Conservation (phyloP, 1,140 invertebrate genomes). For the Ostrea edulis region DNA sequence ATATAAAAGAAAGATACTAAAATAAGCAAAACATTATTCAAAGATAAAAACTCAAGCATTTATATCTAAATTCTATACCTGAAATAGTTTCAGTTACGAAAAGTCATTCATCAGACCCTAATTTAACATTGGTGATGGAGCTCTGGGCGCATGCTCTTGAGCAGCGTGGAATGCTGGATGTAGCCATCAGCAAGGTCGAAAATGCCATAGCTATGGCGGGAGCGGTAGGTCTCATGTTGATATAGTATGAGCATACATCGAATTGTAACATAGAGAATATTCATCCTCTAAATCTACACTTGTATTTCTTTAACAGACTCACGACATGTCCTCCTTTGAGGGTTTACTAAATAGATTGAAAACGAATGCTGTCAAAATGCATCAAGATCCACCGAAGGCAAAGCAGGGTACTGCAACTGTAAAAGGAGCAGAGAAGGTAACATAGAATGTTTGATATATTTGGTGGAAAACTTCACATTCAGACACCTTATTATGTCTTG, state of each 20-base stretch:
- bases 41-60: background rate
- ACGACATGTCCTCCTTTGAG: background rate
- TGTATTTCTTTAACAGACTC: background rate
- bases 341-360: background rate
- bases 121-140: conserved; percentile 17
- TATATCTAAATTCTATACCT: background rate
- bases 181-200: conserved; percentile 38
- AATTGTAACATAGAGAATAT: too few species aligned
- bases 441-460: background rate
- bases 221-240: background rate
- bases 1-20: too few species aligned
- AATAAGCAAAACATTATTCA: too few species aligned
- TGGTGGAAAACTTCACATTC: too few species aligned
- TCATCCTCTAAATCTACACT: too few species aligned
- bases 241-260: background rate
- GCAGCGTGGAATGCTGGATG: conserved; percentile 32
- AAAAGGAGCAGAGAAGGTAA: background rate
- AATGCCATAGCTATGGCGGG: conserved; percentile 8
- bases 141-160: conserved; percentile 40
- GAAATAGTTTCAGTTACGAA: background rate
- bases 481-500: too few species aligned
- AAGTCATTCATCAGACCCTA: background rate
- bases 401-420: background rate
- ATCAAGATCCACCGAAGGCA: background rate
- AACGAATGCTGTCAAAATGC: background rate